Evolutionary conservation across 1,140 invertebrate genomes (phyloP), one percentile per base, ranked within the genome.

Genomic region (Diorhabda sublineata): DNA sequence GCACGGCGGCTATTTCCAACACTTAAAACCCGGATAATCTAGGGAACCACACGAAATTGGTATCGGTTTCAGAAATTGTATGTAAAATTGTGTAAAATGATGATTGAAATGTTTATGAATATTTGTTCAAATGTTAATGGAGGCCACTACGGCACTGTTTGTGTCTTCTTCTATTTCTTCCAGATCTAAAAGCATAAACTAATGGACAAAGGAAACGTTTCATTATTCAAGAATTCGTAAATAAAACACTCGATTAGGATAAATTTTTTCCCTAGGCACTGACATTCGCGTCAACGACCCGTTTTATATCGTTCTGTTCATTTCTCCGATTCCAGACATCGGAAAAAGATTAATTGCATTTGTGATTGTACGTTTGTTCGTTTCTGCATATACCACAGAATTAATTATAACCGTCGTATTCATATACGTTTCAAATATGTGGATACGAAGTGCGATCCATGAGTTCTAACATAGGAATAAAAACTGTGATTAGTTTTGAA

Each of bases 151-250:
- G 47, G 6, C 47, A 52, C 47, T 52, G 47, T 57, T 63, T 60
- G 45, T 58, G 58, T 69, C 58, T 47, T 61, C 44, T 60, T 52
- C 63, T 60, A 69, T 69, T 69, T 69, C 58, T 43, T 63, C 58
- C 63, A 64, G 45, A 58, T 60, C 47, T n/a, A 6, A 63, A 57
- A 69, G 61, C 67, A 58, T 63, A 52, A 61, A 69, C 61, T 57
- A 63, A 69, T 63, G 61, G 67, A 43, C 67, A 45, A 45, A 64
- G 67, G 67, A 69, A 69, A 69, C 45, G 67, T 47, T 69, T 69
- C 67, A 69, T 69, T 69, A 69, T 69, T 63, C 61, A 69, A 42
- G 63, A 69, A 69, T 60, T 60, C 52, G 67, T 61, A 59, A 69
- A 69, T 69, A 64, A 69, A 47, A 63, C 67, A 69, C 67, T 61